Percentiles rank a stretch among this genome's conserved stretches.
Evolutionary conservation across 2,888 invertebrate genomes (phyloP).

Genomic region (Branchinecta sandiegonensis): DNA sequence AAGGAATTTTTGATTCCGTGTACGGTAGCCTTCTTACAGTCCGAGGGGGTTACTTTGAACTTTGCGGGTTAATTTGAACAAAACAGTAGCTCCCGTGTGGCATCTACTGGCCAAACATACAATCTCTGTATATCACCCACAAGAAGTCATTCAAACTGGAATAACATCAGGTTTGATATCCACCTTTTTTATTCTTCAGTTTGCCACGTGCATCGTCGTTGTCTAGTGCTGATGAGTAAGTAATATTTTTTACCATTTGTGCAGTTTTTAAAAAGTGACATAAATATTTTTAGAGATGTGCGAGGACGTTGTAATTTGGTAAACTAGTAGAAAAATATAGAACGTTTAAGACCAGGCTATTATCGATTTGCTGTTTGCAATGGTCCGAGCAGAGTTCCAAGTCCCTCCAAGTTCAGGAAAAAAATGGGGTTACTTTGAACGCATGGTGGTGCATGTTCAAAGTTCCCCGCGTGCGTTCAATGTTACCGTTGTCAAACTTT

Average conservation of each 20-base stretch:
- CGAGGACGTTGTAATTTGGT: constrained; percentile 5
- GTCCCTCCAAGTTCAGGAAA: not conserved
- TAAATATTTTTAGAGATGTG: constrained; percentile 6
- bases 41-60: not conserved
- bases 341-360: not conserved
- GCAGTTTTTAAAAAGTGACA: not conserved
- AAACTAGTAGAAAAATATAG: constrained; percentile 13
- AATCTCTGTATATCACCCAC: constrained; percentile 2
- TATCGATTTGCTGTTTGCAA: too few species aligned
- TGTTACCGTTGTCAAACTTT: not conserved
- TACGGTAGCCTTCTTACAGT: not conserved
- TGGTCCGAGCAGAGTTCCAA: not conserved
- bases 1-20: too few species aligned
- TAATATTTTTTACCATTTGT: not conserved
- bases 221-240: not conserved
- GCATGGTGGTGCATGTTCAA: not conserved
- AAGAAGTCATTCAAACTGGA: not conserved
- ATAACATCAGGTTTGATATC: constrained; percentile 10
- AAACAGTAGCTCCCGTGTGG: constrained; percentile 7
- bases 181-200: not conserved
- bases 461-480: constrained; percentile 8
- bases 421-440: not conserved
- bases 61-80: not conserved
- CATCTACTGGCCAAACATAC: constrained; percentile 1
- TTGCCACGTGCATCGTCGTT: constrained; percentile 3